Conservation (phyloP, 2,113 vertebrate species). For the Ptilonorhynchus violaceus region DNA sequence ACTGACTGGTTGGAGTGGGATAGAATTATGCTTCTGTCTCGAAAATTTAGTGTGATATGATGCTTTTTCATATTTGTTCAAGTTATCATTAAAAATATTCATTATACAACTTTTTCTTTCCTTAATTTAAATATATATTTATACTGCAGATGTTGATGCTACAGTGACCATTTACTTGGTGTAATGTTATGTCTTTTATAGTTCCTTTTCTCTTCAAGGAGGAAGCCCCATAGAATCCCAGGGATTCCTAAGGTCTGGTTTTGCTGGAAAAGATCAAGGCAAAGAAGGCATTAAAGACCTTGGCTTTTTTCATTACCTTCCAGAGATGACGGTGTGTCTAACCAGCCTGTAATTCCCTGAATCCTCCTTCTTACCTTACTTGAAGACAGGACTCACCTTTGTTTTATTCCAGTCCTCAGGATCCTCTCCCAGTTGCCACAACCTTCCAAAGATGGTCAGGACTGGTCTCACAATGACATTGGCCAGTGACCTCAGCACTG, state of each 20-base stretch:
- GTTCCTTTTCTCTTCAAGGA: background rate
- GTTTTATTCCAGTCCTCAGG: background rate
- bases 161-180: background rate
- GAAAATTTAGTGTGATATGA: background rate
- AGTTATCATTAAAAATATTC: background rate
- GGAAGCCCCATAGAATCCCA: background rate
- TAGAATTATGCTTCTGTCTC: background rate
- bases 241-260: background rate
- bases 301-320: background rate
- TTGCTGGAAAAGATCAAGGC: background rate
- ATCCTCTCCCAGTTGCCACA: fast-evolving
- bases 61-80: background rate
- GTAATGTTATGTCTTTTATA: background rate
- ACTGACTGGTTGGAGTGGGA: fast-evolving
- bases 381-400: background rate
- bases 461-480: background rate
- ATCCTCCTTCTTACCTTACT: background rate
- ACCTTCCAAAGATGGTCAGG: background rate
- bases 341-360: background rate
- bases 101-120: background rate
- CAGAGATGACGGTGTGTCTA: background rate
- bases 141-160: background rate
- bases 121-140: background rate
- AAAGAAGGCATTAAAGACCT: background rate
- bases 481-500: background rate